A percentile compares a stretch with the other conserved stretches of the same genome.
Evolutionary conservation across 2,797 vertebrate genomes (phyloP).

Genomic region (Xenops minutus): DNA sequence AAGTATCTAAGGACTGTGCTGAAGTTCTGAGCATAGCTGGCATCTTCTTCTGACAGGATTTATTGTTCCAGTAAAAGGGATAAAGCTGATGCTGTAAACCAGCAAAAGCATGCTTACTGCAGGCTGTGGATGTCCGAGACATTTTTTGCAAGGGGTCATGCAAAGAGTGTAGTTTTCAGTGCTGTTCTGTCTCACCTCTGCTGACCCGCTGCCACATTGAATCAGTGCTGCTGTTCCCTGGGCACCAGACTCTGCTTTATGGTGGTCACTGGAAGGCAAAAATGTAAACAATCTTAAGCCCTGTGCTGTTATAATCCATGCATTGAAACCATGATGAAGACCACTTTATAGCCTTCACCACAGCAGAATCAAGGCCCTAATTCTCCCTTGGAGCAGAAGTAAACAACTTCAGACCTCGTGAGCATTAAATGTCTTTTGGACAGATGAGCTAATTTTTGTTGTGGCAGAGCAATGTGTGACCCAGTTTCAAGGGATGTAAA

Average conservation of each 20-base stretch:
- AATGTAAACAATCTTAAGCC: background rate
- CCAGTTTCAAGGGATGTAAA: slow-evolving; percentile 14
- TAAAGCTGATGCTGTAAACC: background rate
- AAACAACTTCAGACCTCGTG: slow-evolving; percentile 29
- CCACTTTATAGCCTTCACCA: background rate
- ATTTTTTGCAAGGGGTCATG: background rate
- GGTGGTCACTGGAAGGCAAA: slow-evolving; percentile 10
- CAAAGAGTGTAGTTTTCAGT: background rate
- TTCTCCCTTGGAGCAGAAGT: slow-evolving; percentile 28
- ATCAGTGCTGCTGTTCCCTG: background rate
- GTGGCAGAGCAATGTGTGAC: slow-evolving; percentile 7
- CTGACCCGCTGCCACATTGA: slow-evolving; percentile 25
- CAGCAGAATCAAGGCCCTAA: background rate
- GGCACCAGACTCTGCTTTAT: background rate
- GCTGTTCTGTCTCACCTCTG: background rate
- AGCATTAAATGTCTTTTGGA: slow-evolving; percentile 37
- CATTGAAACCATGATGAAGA: slow-evolving; percentile 29
- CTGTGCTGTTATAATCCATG: background rate
- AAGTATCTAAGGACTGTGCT: background rate
- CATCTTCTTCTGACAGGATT: background rate
- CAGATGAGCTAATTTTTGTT: slow-evolving; percentile 42
- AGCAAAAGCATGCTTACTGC: background rate
- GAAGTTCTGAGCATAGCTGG: background rate
- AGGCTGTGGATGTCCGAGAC: background rate
- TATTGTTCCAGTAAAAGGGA: background rate